Conservation (phyloP, 2,888 invertebrate species). For the Arctia plantaginis region DNA sequence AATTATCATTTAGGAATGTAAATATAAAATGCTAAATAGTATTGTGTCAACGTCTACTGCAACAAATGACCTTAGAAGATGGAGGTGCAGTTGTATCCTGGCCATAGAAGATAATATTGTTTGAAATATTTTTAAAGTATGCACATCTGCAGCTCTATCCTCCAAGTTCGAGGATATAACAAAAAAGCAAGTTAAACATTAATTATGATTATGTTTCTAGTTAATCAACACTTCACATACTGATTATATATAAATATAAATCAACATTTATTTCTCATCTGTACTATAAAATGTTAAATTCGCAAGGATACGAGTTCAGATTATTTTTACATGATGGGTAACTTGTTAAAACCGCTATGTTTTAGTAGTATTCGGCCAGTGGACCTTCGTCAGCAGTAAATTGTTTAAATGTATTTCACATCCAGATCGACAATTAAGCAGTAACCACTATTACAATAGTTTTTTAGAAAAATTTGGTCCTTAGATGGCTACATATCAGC, state of each 20-base stretch:
- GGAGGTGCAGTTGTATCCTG: constrained; percentile 6
- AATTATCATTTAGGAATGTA: constrained; percentile 71
- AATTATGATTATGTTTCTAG: constrained; percentile 32
- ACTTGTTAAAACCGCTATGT: constrained; percentile 11
- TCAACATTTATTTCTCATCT: constrained; percentile 8
- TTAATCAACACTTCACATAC: constrained; percentile 32
- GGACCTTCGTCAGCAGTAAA: background rate
- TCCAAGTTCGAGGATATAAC: constrained; percentile 26
- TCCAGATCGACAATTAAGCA: constrained; percentile 21
- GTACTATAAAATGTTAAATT: constrained; percentile 2
- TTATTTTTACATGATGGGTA: constrained; percentile 3
- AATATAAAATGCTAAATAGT: constrained; percentile 67
- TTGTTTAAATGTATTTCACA: background rate
- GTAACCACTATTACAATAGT: constrained; percentile 35
- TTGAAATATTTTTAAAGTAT: background rate
- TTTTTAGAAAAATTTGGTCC: constrained; percentile 55
- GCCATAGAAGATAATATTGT: background rate
- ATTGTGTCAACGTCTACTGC: constrained; percentile 43
- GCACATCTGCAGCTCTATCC: constrained; percentile 14
- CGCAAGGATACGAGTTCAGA: background rate
- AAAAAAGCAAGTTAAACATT: constrained; percentile 35
- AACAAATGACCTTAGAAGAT: constrained; percentile 21
- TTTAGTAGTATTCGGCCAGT: background rate
- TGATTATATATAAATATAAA: constrained; percentile 10
- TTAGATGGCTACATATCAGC: constrained; percentile 47